A percentile compares a stretch with the other conserved stretches of the same genome.
Evolutionary conservation across 2,113 vertebrate genomes (phyloP).

Genomic region (zebrafish (Danio rerio)): DNA sequence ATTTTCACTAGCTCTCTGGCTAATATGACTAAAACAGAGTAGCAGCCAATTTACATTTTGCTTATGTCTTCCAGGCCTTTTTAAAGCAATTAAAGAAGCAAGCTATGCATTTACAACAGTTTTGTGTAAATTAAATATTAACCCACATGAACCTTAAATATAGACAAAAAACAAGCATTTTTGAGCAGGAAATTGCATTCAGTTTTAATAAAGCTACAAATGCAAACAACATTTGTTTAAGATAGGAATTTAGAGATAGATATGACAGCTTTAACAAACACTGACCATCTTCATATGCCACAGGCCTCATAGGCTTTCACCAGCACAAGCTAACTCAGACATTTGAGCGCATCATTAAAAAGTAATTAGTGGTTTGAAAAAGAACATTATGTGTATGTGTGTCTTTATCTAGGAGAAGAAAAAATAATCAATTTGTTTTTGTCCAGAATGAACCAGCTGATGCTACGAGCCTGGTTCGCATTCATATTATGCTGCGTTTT

Average conservation of each 20-base stretch:
- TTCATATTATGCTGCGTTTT: slow-evolving; percentile 2
- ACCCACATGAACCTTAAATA: not conserved
- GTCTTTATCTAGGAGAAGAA: slow-evolving; percentile 47
- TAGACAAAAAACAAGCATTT: too few species aligned
- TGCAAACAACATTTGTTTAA: not conserved
- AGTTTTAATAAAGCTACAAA: too few species aligned
- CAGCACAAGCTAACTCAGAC: slow-evolving; percentile 40
- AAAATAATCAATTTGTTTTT: slow-evolving; percentile 36
- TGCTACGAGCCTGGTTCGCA: slow-evolving; percentile 7
- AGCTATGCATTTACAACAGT: slow-evolving; percentile 7
- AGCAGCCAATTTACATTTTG: slow-evolving; percentile 26
- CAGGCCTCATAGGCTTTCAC: slow-evolving; percentile 49
- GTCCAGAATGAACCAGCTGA: slow-evolving; percentile 4
- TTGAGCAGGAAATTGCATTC: too few species aligned
- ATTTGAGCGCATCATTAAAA: slow-evolving; percentile 51
- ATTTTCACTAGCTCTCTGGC: slow-evolving; percentile 17
- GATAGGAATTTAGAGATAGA: not conserved
- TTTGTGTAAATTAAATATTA: not conserved
- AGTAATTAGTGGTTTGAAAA: slow-evolving; percentile 51
- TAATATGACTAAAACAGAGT: slow-evolving; percentile 12
- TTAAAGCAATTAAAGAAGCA: not conserved
- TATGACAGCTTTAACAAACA: slow-evolving; percentile 45
- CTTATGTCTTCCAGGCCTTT: slow-evolving; percentile 12
- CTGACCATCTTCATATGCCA: slow-evolving; percentile 45
- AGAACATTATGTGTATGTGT: slow-evolving; percentile 42